Conservation (phyloP, 2,888 invertebrate species). For the Platycheirus rosarum region DNA sequence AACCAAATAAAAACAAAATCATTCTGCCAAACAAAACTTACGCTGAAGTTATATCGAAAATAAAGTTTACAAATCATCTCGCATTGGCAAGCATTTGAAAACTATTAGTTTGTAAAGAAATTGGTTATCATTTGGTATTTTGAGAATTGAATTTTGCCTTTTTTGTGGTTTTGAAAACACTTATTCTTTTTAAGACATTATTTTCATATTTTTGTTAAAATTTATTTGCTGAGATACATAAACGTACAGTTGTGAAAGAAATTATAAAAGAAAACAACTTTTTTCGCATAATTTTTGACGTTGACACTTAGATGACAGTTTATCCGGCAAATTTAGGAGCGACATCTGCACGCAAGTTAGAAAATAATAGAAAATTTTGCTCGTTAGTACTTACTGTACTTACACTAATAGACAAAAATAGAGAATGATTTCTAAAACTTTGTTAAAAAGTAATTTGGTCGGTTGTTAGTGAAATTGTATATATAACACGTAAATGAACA, state of each 20-base stretch:
- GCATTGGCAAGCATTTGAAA: background rate
- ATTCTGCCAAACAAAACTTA: background rate
- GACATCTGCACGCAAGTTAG: slow-evolving; percentile 28
- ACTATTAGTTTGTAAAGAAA: background rate
- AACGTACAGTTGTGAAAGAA: slow-evolving; percentile 46
- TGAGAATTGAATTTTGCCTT: background rate
- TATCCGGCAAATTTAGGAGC: slow-evolving; percentile 24
- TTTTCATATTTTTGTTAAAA: slow-evolving; percentile 5
- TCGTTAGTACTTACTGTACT: no score
- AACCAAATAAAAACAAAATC: background rate
- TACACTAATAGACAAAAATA: no score
- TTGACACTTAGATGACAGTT: slow-evolving; percentile 56
- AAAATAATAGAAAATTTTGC: no score
- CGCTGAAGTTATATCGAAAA: slow-evolving; percentile 1
- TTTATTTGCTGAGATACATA: slow-evolving; percentile 34
- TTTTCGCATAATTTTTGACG: slow-evolving; percentile 23
- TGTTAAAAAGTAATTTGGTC: no score
- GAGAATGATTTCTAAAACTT: no score
- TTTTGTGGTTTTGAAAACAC: no score
- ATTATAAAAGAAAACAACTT: slow-evolving; percentile 39
- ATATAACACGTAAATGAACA: no score
- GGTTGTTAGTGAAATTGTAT: no score
- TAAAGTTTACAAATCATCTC: slow-evolving; percentile 23
- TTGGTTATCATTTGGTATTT: background rate
- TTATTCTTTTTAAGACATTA: slow-evolving; percentile 19